Conservation (phyloP, 2,113 vertebrate genomes). For the Brachirus orientalis region DNA sequence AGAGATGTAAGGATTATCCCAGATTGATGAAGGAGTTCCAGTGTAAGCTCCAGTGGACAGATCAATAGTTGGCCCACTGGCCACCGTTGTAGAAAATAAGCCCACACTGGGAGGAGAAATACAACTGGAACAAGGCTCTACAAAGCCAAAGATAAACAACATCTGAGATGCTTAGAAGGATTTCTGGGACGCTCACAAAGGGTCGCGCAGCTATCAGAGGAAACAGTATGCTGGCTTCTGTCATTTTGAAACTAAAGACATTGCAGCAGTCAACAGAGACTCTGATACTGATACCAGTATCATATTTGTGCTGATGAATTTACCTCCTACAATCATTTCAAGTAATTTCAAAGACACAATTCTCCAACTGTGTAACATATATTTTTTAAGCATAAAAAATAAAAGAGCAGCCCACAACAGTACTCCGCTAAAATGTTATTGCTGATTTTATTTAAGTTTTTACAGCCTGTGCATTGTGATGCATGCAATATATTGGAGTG, state of each 20-base stretch:
- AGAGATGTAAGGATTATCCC: conserved; percentile 61
- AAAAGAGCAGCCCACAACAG: too few relatives aligned
- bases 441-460: too few relatives aligned
- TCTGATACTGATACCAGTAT: too few relatives aligned
- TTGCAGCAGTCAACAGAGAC: too few relatives aligned
- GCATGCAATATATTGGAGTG: too few relatives aligned
- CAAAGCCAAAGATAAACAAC: conserved; percentile 25
- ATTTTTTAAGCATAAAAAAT: too few relatives aligned
- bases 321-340: too few relatives aligned
- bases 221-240: background rate
- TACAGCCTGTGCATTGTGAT: too few relatives aligned
- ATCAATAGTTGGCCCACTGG: conserved; percentile 62
- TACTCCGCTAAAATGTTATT: too few relatives aligned
- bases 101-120: conserved; percentile 28
- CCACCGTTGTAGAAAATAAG: conserved; percentile 31
- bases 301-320: too few relatives aligned
- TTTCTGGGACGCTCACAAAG: conserved; percentile 18
- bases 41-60: conserved; percentile 33
- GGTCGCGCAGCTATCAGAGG: conserved; percentile 1
- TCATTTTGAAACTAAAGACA: background rate
- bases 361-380: too few relatives aligned
- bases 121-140: conserved; percentile 31
- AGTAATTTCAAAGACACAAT: too few relatives aligned
- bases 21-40: conserved; percentile 51
- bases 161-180: conserved; percentile 20